Base-by-base conservation (phyloP, 2,888 invertebrate species). In the Dromius quadrimaculatus region DNA sequence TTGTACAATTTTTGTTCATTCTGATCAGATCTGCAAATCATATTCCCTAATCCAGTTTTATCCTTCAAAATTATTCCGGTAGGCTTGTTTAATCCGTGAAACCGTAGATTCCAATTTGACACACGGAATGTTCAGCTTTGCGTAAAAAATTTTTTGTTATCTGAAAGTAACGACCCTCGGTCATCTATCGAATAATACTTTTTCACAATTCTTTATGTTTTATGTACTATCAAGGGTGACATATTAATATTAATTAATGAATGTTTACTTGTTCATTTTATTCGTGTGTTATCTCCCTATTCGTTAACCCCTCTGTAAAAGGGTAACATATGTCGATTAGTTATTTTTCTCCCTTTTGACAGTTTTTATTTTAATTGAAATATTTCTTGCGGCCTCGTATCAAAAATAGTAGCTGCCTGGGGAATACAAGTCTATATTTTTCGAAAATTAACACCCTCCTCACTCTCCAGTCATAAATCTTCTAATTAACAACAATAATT, bases 341-440 rank as follows among this genome's bases (percentile, higher is more conserved):
- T 32, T 57, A 57, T 57, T 57, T 57, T 36, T 57, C 36, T 59
- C 59, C 38, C 59, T 59, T 59, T 59, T 59, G 59, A 59, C 59
- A 59, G 6, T 61, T 38, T 61, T 61, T 61, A 61, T 61, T 61
- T 61, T 61, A 61, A 61, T 61, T 61, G 61, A 61, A 61, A 61
- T 38, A 61, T 61, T 36, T 61, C 38, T 61, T 47, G 47, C 50
- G 28, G 28, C 50, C n/a, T n/a, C n/a, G n/a, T n/a, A n/a, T n/a
- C n/a, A n/a, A 54, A 54, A 54, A 20, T 22, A 23, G 28, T 15
- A 5, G 23, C 28, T 54, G 28, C 28, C 50, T 23, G 19, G 50
- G 50, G 50, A 54, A 54, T n/a, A n/a, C n/a, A n/a, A n/a, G n/a
- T n/a, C n/a, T n/a, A n/a, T n/a, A n/a, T n/a, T n/a, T n/a, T n/a